A percentile compares a stretch with the other conserved stretches of the same genome.
Evolutionary conservation across 1,140 invertebrate species (phyloP).

Genomic region (Lepidurus couesii): DNA sequence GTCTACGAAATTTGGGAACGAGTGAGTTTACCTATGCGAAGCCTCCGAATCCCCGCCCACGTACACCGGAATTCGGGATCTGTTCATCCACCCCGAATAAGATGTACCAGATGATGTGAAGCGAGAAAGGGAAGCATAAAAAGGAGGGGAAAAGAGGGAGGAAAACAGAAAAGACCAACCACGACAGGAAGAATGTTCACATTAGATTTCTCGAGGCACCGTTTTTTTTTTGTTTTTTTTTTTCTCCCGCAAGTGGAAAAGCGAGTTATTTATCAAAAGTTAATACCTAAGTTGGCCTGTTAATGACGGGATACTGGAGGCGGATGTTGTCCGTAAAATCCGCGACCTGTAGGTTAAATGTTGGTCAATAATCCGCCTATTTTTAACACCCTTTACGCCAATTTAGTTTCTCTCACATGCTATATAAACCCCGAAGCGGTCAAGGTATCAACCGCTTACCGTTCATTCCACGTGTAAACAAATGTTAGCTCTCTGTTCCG

Average conservation of each 20-base stretch:
- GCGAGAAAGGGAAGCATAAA: slow-evolving; percentile 29
- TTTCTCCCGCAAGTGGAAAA: not conserved
- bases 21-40: slow-evolving; percentile 26
- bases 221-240: not conserved
- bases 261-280: slow-evolving; percentile 21
- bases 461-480: slow-evolving; percentile 34
- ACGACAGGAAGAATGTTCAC: not conserved
- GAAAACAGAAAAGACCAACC: slow-evolving; percentile 24
- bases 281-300: slow-evolving; percentile 46
- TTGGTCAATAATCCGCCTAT: slow-evolving; percentile 35
- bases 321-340: slow-evolving; percentile 64
- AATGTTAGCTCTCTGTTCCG: slow-evolving; percentile 36
- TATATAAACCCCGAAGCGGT: slow-evolving; percentile 40
- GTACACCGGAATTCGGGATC: slow-evolving; percentile 34
- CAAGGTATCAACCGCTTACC: slow-evolving; percentile 44
- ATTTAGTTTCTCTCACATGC: slow-evolving; percentile 37
- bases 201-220: not conserved
- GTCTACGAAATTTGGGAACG: not conserved
- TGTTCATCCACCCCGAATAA: not conserved
- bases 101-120: not conserved
- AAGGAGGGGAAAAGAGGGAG: slow-evolving; percentile 23
- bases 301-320: slow-evolving; percentile 75
- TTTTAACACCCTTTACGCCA: not conserved
- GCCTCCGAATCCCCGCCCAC: slow-evolving; percentile 30
- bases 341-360: slow-evolving; percentile 45